Percentiles rank a stretch among this genome's conserved stretches.
phyloP scores from a whole-genome alignment of 2,797 vertebrate species.

The Coendou prehensilis region DNA sequence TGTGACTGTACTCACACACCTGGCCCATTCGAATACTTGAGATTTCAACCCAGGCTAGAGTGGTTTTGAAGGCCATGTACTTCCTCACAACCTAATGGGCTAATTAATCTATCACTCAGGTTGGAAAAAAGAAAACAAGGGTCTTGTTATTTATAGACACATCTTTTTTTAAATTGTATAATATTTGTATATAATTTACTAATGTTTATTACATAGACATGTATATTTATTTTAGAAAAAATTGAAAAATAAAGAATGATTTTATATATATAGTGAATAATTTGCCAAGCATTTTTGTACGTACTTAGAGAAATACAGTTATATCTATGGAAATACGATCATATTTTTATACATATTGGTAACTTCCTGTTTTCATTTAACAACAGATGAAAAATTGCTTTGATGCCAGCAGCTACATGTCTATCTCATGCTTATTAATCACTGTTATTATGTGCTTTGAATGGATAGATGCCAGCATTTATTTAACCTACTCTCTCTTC shows the following conservation, averaged over 20 bases:
- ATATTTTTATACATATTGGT: constrained; percentile 1
- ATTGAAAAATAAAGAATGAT: not conserved
- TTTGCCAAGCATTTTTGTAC: constrained; percentile 8
- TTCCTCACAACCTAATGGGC: not conserved
- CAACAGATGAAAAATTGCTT: not conserved
- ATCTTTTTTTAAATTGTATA: not conserved
- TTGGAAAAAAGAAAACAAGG: not conserved
- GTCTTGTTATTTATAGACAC: constrained; percentile 17
- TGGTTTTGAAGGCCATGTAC: not conserved
- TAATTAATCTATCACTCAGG: not conserved
- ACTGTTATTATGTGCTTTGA: constrained; percentile 15
- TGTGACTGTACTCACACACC: not conserved
- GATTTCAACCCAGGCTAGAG: not conserved
- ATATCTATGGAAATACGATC: not conserved
- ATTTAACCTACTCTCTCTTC: constrained; percentile 55
- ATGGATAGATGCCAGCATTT: not conserved
- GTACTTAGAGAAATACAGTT: constrained; percentile 11
- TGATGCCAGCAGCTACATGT: not conserved
- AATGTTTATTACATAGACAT: constrained; percentile 26
- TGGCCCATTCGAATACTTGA: not conserved
- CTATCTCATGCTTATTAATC: constrained; percentile 28
- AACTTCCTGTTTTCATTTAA: constrained; percentile 44
- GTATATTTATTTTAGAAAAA: constrained; percentile 44
- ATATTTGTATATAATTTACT: constrained; percentile 26
- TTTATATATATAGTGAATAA: not conserved